Conservation (phyloP, 2,797 vertebrate genomes). For the Catostomus latipinnis region DNA sequence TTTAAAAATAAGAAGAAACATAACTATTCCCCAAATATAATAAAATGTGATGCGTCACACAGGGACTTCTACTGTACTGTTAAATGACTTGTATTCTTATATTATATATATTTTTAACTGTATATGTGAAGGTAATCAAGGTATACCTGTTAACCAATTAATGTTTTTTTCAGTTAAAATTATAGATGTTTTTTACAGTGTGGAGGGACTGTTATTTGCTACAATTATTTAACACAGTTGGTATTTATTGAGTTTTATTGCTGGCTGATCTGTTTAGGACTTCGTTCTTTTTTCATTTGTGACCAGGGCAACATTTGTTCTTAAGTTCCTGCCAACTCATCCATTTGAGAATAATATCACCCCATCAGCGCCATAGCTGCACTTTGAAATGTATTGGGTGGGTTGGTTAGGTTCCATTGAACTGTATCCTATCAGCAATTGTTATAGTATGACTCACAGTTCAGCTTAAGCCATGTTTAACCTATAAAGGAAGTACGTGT, state of each 20-base stretch:
- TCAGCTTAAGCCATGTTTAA: not conserved
- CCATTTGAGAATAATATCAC: not conserved
- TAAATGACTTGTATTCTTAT: too few species aligned
- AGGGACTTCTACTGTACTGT: too few species aligned
- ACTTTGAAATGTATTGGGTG: conserved; percentile 12
- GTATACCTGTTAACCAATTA: too few species aligned
- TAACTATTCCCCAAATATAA: too few species aligned
- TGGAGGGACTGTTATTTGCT: not conserved
- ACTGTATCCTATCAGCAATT: conserved; percentile 8
- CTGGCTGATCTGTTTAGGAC: not conserved
- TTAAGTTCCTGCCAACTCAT: not conserved
- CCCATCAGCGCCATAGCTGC: not conserved
- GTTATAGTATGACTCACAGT: conserved; percentile 29
- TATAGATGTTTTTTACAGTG: not conserved
- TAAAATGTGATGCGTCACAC: too few species aligned
- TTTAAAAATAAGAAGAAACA: too few species aligned
- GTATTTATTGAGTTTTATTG: not conserved
- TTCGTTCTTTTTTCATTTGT: conserved; percentile 4
- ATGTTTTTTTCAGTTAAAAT: too few species aligned
- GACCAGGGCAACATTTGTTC: not conserved
- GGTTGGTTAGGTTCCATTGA: conserved; percentile 18
- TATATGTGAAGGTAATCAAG: too few species aligned
- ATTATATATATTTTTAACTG: too few species aligned
- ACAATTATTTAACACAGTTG: not conserved
- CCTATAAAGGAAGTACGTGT: not conserved